These are phyloP conservation scores for Megaceryle torquata DNA, from an alignment of 2,113 vertebrate genomes.

Conservation along the genomic window DNA sequence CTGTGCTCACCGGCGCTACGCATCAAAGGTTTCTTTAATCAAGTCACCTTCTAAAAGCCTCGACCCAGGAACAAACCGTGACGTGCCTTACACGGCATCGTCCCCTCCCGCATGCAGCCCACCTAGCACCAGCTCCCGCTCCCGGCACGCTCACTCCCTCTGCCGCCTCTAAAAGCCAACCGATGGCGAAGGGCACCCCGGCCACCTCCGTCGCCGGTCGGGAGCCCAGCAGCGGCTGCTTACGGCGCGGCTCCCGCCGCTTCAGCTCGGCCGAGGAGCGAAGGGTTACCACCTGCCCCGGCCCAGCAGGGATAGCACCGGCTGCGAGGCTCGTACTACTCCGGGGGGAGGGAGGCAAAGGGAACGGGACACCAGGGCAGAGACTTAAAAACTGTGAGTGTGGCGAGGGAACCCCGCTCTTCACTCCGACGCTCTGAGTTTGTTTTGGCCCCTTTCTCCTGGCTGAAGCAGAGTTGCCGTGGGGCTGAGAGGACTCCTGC, in stretches of 20 bases:
- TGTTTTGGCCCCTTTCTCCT: accelerated
- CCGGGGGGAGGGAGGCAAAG: accelerated
- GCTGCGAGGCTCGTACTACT: neutral
- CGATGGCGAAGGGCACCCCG: accelerated
- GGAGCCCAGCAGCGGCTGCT: no score
- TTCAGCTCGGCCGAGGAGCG: accelerated
- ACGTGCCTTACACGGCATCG: no score
- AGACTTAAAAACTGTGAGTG: accelerated
- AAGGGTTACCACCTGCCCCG: accelerated
- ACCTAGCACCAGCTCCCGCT: neutral
- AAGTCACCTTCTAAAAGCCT: neutral
- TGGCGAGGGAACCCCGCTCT: accelerated
- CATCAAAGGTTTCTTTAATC: accelerated
- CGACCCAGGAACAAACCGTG: neutral
- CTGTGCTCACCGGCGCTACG: accelerated
- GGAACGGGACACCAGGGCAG: accelerated
- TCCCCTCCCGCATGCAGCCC: neutral
- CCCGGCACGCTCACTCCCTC: neutral
- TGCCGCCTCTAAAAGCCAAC: accelerated
- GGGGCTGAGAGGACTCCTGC: accelerated
- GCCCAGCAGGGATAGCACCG: accelerated
- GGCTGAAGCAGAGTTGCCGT: no score
- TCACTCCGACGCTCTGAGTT: accelerated
- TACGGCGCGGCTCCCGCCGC: neutral
- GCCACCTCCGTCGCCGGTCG: neutral